Base-by-base conservation (phyloP, 2,888 invertebrate genomes). In the Glaucopsyche alexis region DNA sequence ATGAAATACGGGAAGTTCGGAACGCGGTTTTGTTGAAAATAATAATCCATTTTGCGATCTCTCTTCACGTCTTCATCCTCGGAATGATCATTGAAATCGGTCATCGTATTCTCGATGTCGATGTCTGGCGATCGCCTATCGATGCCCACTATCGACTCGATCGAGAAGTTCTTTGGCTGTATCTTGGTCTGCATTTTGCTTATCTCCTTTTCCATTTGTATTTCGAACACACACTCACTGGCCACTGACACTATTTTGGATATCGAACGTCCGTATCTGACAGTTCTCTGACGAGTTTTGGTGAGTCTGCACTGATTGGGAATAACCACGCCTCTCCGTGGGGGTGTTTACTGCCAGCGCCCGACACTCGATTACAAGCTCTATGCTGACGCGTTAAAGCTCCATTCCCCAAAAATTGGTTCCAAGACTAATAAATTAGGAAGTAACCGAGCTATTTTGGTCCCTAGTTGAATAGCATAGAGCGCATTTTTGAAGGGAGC, bases 101-200 rank as follows among this genome's bases (percentile, higher is more conserved):
- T 87, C 38, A 91, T 88, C 13, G 85, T 87, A 42, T 87, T 91
- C 71, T 93, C 93, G 0, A 93, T 92, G 82, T 93, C 93, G 79
- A 93, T 93, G 77, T 91, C 93, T 0, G 92, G 93, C 1, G 91
- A 91, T 72, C 90, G 80, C 1, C 90, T 80, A 19, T 89, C 85
- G 73, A 92, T 78, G 0, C 93, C 93, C 0, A 95, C 95, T 71
- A 95, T 91, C 50, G 95, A 94, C 85, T 95, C 95, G n/a, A 95
- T 95, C 0, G 94, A 94, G 81, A 95, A 95, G 74, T 95, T 94
- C 77, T 94, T 94, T 42, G 94, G 93, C 69, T 94, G 94, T 40
- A 91, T 83, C 78, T 92, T 91, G 5, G 91, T 91, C 72, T 85
- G 86, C 83, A 89, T 87, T 79, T 89, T 90, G 77, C 84, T 90